A percentile compares a stretch with the other conserved stretches of the same genome.
phyloP scores from a whole-genome alignment of 2,113 vertebrate genomes.

The Bostrychus sinensis region DNA sequence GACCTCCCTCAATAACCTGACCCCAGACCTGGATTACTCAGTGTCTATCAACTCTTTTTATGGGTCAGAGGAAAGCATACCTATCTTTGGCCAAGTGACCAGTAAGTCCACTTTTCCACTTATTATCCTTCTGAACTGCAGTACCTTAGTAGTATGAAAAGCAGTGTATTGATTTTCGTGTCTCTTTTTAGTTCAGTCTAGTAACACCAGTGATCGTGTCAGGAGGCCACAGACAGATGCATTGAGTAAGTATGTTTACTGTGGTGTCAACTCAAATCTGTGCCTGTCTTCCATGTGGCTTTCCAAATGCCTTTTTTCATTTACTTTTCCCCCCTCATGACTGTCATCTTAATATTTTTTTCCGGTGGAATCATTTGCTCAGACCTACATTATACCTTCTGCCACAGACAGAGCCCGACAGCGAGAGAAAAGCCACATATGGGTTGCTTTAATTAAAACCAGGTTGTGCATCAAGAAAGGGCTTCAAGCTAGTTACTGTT shows the following conservation, averaged over 20 bases:
- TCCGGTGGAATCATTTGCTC: constrained; percentile 50
- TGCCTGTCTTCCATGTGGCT: constrained; percentile 3
- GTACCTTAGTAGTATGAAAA: background rate
- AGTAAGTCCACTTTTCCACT: constrained; percentile 81
- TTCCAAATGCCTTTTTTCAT: constrained; percentile 17
- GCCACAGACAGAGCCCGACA: constrained; percentile 40
- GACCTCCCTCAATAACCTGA: constrained; percentile 88
- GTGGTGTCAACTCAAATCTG: constrained; percentile 42
- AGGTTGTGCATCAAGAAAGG: constrained; percentile 40
- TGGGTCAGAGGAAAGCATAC: constrained; percentile 89
- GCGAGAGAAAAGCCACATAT: constrained; percentile 46
- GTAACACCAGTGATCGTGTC: constrained; percentile 69
- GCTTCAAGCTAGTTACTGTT: constrained; percentile 33
- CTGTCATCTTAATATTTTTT: constrained; percentile 40
- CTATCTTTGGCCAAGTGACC: constrained; percentile 94
- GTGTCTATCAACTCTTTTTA: constrained; percentile 91
- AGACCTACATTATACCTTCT: constrained; percentile 26
- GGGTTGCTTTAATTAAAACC: constrained; percentile 66
- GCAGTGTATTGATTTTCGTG: constrained; percentile 50
- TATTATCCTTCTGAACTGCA: background rate
- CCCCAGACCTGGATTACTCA: constrained; percentile 88
- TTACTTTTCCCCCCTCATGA: constrained; percentile 23
- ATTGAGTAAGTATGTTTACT: constrained; percentile 79
- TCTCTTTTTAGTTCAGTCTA: constrained; percentile 81
- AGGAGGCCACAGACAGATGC: constrained; percentile 71